Evolutionary conservation across 2,797 vertebrate genomes (phyloP).

Genomic region (Rhynchonycteris naso): DNA sequence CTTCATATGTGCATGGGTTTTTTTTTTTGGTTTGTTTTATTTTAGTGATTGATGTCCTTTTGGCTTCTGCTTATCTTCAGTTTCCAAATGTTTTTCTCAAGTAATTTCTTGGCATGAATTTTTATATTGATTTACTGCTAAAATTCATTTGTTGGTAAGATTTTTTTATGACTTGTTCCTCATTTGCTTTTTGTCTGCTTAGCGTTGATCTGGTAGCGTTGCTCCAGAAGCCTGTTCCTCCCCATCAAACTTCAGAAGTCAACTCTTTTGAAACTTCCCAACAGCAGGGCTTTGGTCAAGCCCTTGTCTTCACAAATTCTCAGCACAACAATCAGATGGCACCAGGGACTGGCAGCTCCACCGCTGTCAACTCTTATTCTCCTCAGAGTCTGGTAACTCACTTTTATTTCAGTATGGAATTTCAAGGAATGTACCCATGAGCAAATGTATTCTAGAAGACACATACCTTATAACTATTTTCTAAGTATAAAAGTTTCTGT

Average conservation of each 20-base stretch:
- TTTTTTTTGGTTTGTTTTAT: neutral
- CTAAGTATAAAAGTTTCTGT: constrained; percentile 38
- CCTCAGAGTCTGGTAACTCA: constrained; percentile 94
- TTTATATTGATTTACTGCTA: constrained; percentile 39
- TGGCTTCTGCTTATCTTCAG: neutral
- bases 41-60: neutral
- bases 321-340: constrained; percentile 90
- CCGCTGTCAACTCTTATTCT: constrained; percentile 91
- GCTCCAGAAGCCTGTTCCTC: constrained; percentile 92
- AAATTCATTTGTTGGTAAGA: constrained; percentile 46
- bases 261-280: constrained; percentile 89
- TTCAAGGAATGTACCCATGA: neutral
- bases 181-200: constrained; percentile 72
- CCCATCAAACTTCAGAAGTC: constrained; percentile 86
- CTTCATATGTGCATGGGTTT: neutral
- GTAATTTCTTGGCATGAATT: constrained; percentile 37
- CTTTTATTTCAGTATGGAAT: constrained; percentile 30
- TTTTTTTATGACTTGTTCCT: constrained; percentile 53
- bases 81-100: constrained; percentile 24
- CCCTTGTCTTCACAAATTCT: constrained; percentile 97
- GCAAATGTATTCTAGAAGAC: neutral
- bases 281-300: constrained; percentile 92
- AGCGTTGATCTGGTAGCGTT: constrained; percentile 94
- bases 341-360: constrained; percentile 86
- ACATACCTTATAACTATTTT: constrained; percentile 1